Evolutionary conservation across 1,140 invertebrate genomes (phyloP).

Genomic region (Euura saliciscinereae): DNA sequence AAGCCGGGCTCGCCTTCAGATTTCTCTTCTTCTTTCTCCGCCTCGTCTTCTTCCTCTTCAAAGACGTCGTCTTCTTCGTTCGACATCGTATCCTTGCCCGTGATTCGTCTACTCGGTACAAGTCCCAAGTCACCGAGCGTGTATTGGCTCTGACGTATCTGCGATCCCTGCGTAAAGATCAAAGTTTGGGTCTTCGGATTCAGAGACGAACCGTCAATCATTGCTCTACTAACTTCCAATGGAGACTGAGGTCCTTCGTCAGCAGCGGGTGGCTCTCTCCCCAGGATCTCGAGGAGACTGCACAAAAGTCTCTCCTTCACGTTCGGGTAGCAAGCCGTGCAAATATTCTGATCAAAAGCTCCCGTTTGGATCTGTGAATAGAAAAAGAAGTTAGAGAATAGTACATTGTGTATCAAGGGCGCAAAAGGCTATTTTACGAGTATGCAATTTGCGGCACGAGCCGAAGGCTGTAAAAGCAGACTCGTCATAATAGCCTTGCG

Average conservation of each 20-base stretch:
- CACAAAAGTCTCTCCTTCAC: constrained; percentile 41
- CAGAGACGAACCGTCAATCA: too few species aligned
- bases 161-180: background rate
- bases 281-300: constrained; percentile 42
- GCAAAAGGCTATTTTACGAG: constrained; percentile 9
- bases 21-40: background rate
- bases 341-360: constrained; percentile 25
- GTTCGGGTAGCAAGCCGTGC: constrained; percentile 26
- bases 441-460: too few species aligned
- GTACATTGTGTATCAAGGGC: constrained; percentile 1
- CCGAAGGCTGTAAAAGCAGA: too few species aligned
- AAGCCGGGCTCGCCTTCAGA: background rate
- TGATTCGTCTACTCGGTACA: constrained; percentile 2
- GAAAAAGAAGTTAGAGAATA: background rate
- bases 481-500: too few species aligned
- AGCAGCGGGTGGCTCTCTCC: background rate
- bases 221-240: background rate
- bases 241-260: background rate
- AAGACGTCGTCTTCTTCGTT: background rate
- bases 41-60: background rate
- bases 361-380: constrained; percentile 35
- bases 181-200: background rate
- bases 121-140: constrained; percentile 2
- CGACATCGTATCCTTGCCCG: background rate
- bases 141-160: background rate